Evolutionary conservation across 2,113 vertebrate genomes (phyloP), one percentile per base, ranked within the genome.

Genomic region (Dolichallabes microphthalmus): DNA sequence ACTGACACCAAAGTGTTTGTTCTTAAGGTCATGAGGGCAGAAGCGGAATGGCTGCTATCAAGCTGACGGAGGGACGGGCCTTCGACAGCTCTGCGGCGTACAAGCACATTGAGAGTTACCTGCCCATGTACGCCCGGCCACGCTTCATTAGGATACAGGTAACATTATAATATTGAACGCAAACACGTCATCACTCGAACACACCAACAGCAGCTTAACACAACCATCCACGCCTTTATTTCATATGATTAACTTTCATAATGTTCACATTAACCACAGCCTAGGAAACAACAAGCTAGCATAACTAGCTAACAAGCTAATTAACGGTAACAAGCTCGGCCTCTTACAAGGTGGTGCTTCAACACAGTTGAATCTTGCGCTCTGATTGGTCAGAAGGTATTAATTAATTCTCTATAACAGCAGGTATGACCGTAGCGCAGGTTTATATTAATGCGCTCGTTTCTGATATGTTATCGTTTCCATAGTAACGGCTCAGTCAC

Each of bases 61-160:
- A 83, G 11, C 86, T 98, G 4, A 94, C 92, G 80, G 92, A 95
- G 81, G 94, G 94, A 50, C 87, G 75, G 76, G 90, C 93, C 82
- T 96, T 98, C 91, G 94, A 96, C 15, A 83, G 93, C 50, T 91
- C 89, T 64, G 92, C 90, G 35, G 52, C 90, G n/a, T 95, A 93
- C 71, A 91, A 92, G n/a, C 94, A 96, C 0, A 27, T 96, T 32
- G 91, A 88, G 2, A 92, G 90, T 77, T 93, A 91, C 86, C 94
- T 98, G 74, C 97, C 97, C 1, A 86, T 66, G 50, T 97, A 98
- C 0, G 95, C 96, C 5, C 93, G 95, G 45, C 96, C 97, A 1
- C 90, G 88, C 52, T 97, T 98, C 87, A 87, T 98, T 74, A 95
- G 96, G 83, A 90, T 96, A 86, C 96, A 97, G 95, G 97, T 97